Evolutionary conservation across 2,113 vertebrate species (phyloP), one percentile per base, ranked within the genome.

Genomic region (Myrmecophaga tridactyla): DNA sequence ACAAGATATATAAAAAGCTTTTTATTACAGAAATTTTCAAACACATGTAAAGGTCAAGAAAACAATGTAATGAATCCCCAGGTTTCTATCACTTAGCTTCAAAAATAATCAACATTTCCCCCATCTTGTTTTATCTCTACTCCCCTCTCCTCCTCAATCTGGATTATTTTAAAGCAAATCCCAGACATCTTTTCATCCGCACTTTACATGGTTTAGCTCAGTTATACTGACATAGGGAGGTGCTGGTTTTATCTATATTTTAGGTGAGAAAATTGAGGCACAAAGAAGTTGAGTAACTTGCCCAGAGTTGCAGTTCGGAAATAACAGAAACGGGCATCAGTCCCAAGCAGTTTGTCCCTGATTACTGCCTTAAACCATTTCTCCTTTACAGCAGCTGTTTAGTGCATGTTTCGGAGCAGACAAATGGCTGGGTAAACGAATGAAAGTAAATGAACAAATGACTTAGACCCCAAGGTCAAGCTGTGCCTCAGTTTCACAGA

Each of bases 311-410:
- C 1, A 25, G 20, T 53, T 31, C 4, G 48, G 43, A 60, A 89
- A 56, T 2, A 34, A 56, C 48, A 73, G 58, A 75, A 73, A 60
- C 4, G n/a, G 62, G 14, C 56, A 36, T 67, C 46, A 75, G 53
- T 31, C 77, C 21, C 36, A 41, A 17, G 18, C 21, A 4, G 8
- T 67, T 53, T 25, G 43, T 36, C 48, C 60, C 46, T 51, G 2
- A 11, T 90, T 20, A 21, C n/a, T 18, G 0, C 8, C 7, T 62
- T 10, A 25, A 1, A 34, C 34, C 0, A 0, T 34, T 87, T 46
- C 73, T 48, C 65, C 9, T 2, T 5, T 1, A 27, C 21, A 81
- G 65, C 39, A 82, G 60, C 48, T 0, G 11, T 48, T 46, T 23
- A n/a, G 25, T 39, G 13, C 27, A 0, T 29, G 25, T 48, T 82